phyloP scores from a whole-genome alignment of 2,888 invertebrate species.

The Acanthacorydalis orientalis region DNA sequence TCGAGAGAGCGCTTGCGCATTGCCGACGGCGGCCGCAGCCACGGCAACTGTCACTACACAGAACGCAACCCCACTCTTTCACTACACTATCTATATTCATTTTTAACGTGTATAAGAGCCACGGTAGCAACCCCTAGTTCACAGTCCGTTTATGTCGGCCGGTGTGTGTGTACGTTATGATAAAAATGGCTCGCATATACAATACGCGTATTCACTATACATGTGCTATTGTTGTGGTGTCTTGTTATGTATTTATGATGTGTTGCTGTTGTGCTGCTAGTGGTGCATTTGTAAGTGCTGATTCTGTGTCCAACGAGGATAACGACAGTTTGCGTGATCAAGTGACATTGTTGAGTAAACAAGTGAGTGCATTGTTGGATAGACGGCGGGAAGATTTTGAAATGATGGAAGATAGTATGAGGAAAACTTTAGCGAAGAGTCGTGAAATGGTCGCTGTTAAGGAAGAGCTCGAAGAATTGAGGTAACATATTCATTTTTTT shows the following conservation, averaged over 20 bases:
- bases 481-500: slow-evolving; percentile 21
- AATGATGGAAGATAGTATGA: slow-evolving; percentile 33
- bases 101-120: no score
- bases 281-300: neutral
- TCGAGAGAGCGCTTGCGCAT: neutral
- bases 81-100: no score
- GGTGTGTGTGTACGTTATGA: neutral
- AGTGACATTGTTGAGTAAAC: slow-evolving; percentile 31
- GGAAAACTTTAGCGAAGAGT: slow-evolving; percentile 31
- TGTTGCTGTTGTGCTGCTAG: neutral
- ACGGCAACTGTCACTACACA: no score
- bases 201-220: no score
- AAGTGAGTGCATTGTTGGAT: slow-evolving; percentile 32
- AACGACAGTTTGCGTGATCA: slow-evolving; percentile 23
- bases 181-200: no score
- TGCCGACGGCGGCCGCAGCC: no score
- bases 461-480: slow-evolving; percentile 31
- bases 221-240: neutral
- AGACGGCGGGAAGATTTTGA: slow-evolving; percentile 34
- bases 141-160: neutral
- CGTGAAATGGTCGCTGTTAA: slow-evolving; percentile 31
- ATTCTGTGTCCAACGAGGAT: slow-evolving; percentile 4
- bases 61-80: no score
- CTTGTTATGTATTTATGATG: neutral
- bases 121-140: neutral